Evolutionary conservation across 2,797 vertebrate species (phyloP).

Genomic region (Sarcoramphus papa): DNA sequence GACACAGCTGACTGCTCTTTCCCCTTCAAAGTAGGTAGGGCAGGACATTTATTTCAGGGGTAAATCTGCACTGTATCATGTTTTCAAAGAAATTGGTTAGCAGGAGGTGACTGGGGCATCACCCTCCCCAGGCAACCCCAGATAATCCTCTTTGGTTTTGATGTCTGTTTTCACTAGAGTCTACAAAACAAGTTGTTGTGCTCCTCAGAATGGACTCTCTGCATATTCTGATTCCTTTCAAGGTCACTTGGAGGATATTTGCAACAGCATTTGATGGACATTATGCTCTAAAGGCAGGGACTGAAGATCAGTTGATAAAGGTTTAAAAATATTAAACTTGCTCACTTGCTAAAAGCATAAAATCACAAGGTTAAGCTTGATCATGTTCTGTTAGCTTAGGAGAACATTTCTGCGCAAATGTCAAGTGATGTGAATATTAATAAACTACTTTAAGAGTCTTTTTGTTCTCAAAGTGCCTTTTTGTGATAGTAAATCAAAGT

Average conservation of each 20-base stretch:
- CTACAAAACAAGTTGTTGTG: not conserved
- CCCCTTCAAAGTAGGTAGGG: not conserved
- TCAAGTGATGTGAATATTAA: constrained; percentile 53
- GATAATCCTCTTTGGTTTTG: not conserved
- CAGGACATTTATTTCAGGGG: not conserved
- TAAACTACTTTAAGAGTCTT: not conserved
- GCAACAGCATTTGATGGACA: constrained; percentile 29
- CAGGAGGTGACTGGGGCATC: not conserved
- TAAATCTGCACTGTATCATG: not conserved
- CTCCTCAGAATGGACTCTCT: not conserved
- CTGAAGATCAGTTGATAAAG: constrained; percentile 42
- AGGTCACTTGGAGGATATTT: constrained; percentile 46
- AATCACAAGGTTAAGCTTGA: constrained; percentile 28
- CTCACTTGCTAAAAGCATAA: not conserved
- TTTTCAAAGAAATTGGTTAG: not conserved
- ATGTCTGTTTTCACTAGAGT: not conserved
- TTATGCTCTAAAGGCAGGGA: constrained; percentile 20
- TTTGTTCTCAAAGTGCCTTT: not conserved
- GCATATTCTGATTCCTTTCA: constrained; percentile 2
- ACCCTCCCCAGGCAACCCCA: not conserved
- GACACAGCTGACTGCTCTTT: constrained; percentile 2
- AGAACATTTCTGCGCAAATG: constrained; percentile 6
- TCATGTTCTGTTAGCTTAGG: not conserved
- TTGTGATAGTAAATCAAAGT: not conserved
- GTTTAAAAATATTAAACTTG: constrained; percentile 13